Evolutionary conservation across 1,140 invertebrate genomes (phyloP).

Genomic region (Dendrolimus kikuchii): DNA sequence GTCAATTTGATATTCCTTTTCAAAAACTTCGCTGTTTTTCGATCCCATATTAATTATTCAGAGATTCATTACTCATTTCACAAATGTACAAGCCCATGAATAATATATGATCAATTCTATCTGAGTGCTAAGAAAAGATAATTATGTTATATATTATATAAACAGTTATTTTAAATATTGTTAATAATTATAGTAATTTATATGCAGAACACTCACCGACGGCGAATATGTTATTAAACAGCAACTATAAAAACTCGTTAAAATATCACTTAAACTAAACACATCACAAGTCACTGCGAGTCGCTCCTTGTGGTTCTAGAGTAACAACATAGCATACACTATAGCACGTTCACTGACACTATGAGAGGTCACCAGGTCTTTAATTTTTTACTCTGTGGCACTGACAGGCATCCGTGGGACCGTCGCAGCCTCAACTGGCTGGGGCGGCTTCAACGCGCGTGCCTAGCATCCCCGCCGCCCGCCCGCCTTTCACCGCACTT

Average conservation of each 20-base stretch:
- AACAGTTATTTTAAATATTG: constrained; percentile 1
- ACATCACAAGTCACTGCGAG: constrained; percentile 36
- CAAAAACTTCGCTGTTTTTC: too few species aligned
- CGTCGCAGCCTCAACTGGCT: constrained; percentile 61
- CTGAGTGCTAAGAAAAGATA: too few species aligned
- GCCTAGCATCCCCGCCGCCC: constrained; percentile 36
- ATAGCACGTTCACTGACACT: constrained; percentile 51
- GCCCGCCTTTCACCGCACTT: constrained; percentile 25
- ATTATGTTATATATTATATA: too few species aligned
- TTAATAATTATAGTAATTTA: constrained; percentile 29
- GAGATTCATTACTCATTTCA: too few species aligned
- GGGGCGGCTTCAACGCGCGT: constrained; percentile 61
- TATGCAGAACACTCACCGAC: constrained; percentile 33
- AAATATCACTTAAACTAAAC: constrained; percentile 33
- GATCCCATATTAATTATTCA: too few species aligned
- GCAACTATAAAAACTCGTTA: constrained; percentile 27
- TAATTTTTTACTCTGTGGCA: constrained; percentile 16
- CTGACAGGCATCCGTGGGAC: constrained; percentile 32
- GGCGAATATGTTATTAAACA: constrained; percentile 20
- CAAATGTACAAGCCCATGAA: background rate
- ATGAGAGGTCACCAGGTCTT: constrained; percentile 38
- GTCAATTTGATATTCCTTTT: too few species aligned
- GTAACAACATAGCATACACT: constrained; percentile 16
- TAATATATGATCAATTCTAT: constrained; percentile 17
- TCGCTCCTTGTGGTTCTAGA: too few species aligned